Base-by-base conservation (phyloP, 1,140 invertebrate species). In the Myzus persicae region DNA sequence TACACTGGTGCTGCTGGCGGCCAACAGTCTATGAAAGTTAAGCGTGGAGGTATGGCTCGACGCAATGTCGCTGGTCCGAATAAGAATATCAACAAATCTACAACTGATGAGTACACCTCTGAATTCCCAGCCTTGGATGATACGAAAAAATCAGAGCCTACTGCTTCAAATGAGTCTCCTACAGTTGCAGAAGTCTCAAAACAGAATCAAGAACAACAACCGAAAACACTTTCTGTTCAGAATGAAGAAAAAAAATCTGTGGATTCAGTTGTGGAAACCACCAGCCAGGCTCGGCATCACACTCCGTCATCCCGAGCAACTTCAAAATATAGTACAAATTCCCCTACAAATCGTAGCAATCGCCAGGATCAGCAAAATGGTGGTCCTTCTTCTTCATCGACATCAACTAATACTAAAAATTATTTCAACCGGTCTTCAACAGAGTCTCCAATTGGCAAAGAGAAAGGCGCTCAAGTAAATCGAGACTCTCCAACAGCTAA, bases 91-190 rank as follows among this genome's bases (percentile, higher is more conserved):
- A 90, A 67, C 26, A 90, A 67, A 14, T 42, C 89, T 67, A 8
- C 51, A 42, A 67, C 38, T n/a, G 26, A 90, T 67, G 51, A 67
- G 6, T 90, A 90, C 38, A 90, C 36, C 18, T 42, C 51, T 42
- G 89, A 90, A 90, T 90, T 90, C 9, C 89, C 89, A 3, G 7
- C 89, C 44, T 67, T 90, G 42, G 36, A 42, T 42, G 18, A 67
- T 26, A 5, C 38, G 31, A 90, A 67, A 4, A 36, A 36, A 59
- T 90, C 11, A 7, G 24, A 59, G 8, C 31, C 48, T 90, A 40
- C 22, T 87, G 18, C 42, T 18, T 9, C 42, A 48, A 54, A 20
- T 54, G 48, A 40, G 2, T 89, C 46, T 54, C 2, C 46, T 14
- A 3, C 38, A 90, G 8, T 44, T 31, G 38, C n/a, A 67, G 38